Base-by-base conservation (phyloP, 1,140 invertebrate genomes). In the Cylas formicarius region DNA sequence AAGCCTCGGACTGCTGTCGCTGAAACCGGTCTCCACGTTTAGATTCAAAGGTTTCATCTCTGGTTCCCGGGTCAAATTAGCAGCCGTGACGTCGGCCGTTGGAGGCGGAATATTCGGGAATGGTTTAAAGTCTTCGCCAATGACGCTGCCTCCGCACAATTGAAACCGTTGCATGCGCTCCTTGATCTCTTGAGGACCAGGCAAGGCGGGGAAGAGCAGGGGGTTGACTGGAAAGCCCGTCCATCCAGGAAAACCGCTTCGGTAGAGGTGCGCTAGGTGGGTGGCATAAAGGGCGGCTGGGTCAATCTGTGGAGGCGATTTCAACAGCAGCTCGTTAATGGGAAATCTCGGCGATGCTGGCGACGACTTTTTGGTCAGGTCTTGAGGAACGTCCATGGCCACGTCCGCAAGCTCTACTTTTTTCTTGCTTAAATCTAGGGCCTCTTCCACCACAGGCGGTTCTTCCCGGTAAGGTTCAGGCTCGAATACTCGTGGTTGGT, bases 401-500 rank as follows among this genome's bases (percentile, higher is more conserved):
- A 68, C 66, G n/a, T 62, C 58, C 13, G 44, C 32, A 16, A 22
- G 20, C 19, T 48, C 34, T 19, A 37, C 47, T 57, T 73, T 78
- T 62, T 90, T 91, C 52, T 86, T 85, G 58, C 86, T 89, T 45
- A 93, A 74, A 67, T 93, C 90, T n/a, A 93, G 65, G 2, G 86
- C 86, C 2, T 89, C 67, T 68, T 90, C 86, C 37, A 90, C 68
- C 0, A 85, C 83, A 7, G 73, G 70, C 36, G 83, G 76, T 29
- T 70, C 67, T 42, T 66, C 65, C 38, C 71, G 68, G 21, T 48
- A 29, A 5, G 58, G 50, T 11, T 60, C 56, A 6, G 65, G 61
- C 13, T 55, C 51, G 41, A 52, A 55, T 60, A 62, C 42, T 60
- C 70, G 48, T 39, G 37, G 37, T 7, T 69, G 76, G 50, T 77